Evolutionary conservation across 2,113 vertebrate genomes (phyloP).

Genomic region (Isichthys henryi): DNA sequence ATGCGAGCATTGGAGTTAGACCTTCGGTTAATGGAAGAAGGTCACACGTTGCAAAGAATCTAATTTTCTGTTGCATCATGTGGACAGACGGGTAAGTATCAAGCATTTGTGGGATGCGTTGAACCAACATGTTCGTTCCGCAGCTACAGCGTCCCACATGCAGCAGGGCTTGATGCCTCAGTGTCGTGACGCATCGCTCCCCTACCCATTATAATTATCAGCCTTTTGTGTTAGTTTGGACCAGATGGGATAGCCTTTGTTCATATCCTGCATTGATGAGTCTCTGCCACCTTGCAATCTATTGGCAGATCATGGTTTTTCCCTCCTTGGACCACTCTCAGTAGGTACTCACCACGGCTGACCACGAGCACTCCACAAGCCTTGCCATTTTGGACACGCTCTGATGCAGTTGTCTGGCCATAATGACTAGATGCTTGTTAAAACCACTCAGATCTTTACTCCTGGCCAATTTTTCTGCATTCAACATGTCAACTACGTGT

Average conservation of each 20-base stretch:
- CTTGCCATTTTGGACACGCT: background rate
- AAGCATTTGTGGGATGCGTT: background rate
- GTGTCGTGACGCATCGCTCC: background rate
- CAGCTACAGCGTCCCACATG: background rate
- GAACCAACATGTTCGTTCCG: background rate
- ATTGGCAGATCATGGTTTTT: background rate
- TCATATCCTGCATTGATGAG: background rate
- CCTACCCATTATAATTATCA: background rate
- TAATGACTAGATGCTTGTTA: background rate
- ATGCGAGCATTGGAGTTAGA: background rate
- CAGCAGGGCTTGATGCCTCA: background rate
- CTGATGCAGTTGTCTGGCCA: background rate
- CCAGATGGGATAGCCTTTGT: background rate
- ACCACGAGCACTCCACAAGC: background rate
- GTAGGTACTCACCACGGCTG: background rate
- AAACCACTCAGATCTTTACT: background rate
- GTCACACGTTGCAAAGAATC: background rate
- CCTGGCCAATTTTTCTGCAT: background rate
- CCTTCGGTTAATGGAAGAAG: background rate
- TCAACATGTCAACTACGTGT: background rate
- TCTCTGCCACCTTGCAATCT: background rate
- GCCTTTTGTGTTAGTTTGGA: background rate
- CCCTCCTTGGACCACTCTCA: background rate
- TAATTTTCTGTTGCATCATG: background rate
- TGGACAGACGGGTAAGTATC: background rate